Conservation (phyloP, 2,888 invertebrate genomes). For the Drosophila neoperkinsi region DNA sequence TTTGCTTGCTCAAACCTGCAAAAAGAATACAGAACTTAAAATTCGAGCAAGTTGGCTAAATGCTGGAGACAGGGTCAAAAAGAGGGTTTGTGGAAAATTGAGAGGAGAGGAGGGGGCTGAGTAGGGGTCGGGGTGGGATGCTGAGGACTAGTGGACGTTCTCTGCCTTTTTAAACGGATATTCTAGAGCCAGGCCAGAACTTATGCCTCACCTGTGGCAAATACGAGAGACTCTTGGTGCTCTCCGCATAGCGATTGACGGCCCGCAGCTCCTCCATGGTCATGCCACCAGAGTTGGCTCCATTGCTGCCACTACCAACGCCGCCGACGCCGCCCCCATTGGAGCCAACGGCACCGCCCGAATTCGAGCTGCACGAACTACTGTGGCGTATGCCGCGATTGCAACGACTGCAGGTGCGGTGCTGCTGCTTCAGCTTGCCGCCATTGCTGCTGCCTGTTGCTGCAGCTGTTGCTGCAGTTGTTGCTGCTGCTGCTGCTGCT, state of each 20-base stretch:
- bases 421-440: conserved; percentile 57
- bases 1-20: conserved; percentile 65
- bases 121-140: background rate
- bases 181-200: conserved; percentile 84
- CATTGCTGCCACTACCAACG: conserved; percentile 82
- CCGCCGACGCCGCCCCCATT: conserved; percentile 56
- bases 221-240: conserved; percentile 95
- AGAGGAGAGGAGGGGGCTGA: background rate
- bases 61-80: conserved; percentile 9
- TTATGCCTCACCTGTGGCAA: conserved; percentile 92
- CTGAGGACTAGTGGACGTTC: background rate
- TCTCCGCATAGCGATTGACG: conserved; percentile 95
- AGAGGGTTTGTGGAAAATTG: background rate
- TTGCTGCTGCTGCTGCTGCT: background rate
- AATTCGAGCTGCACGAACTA: conserved; percentile 88
- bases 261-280: conserved; percentile 93
- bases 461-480: conserved; percentile 2
- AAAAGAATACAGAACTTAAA: conserved; percentile 70
- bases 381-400: conserved; percentile 84
- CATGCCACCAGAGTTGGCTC: conserved; percentile 85
- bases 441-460: conserved; percentile 38
- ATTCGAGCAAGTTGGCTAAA: conserved; percentile 43
- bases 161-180: conserved; percentile 81
- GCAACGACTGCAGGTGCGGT: conserved; percentile 83
- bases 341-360: conserved; percentile 83